phyloP scores from a whole-genome alignment of 2,888 invertebrate species.

The Nebria salina region DNA sequence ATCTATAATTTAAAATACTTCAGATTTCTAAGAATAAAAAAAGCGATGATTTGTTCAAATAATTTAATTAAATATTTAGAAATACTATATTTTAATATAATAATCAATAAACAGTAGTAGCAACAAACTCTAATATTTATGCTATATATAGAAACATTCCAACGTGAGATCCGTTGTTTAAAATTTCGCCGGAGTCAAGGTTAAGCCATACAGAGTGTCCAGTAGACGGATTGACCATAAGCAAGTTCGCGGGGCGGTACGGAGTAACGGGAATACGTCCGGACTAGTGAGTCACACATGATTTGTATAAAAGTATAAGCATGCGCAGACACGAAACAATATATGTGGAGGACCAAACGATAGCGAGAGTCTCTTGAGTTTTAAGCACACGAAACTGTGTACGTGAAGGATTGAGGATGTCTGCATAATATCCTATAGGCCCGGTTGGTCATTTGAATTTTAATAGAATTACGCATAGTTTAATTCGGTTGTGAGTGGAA shows the following conservation, averaged over 20 bases:
- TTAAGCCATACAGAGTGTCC: conserved; percentile 5
- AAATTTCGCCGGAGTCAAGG: conserved; percentile 27
- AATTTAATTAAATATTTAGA: too few relatives aligned
- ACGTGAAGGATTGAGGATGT: not conserved
- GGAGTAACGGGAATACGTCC: conserved; percentile 4
- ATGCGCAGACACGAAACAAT: conserved; percentile 8
- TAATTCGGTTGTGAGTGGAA: too few relatives aligned
- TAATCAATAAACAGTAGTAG: not conserved
- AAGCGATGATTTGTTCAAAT: too few relatives aligned
- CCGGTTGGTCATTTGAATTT: not conserved
- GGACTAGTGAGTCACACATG: conserved; percentile 11
- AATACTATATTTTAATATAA: too few relatives aligned
- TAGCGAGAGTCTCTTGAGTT: conserved; percentile 12
- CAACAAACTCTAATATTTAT: not conserved
- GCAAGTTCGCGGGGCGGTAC: not conserved
- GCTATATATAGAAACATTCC: conserved; percentile 9
- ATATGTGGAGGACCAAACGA: not conserved
- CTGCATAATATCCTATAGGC: not conserved
- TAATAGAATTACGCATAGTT: not conserved
- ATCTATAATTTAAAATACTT: too few relatives aligned
- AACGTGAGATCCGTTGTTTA: conserved; percentile 12
- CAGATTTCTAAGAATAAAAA: too few relatives aligned
- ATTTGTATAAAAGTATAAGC: not conserved
- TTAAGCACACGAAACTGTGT: not conserved
- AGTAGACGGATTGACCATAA: conserved; percentile 2